Conservation (phyloP, 2,888 invertebrate genomes). For the Laothoe populi region DNA sequence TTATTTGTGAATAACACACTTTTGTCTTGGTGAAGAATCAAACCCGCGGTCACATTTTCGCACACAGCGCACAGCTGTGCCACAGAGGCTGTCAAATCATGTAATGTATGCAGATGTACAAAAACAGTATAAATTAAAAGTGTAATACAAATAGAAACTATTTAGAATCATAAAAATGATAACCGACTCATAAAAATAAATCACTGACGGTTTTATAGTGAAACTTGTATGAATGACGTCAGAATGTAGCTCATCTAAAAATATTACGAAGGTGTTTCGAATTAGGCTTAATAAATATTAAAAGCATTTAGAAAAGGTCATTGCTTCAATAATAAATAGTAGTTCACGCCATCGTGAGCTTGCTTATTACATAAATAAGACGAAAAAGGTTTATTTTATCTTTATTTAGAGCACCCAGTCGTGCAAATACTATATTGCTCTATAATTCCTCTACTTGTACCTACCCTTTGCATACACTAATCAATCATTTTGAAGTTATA, state of each 20-base stretch:
- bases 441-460: too few species aligned
- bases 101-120: not conserved
- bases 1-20: too few species aligned
- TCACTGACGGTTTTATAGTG: not conserved
- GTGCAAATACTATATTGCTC: too few species aligned
- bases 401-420: too few species aligned
- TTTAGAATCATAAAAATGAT: not conserved
- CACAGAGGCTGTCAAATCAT: too few species aligned
- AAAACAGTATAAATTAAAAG: not conserved
- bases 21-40: too few species aligned
- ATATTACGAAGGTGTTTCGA: not conserved
- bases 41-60: too few species aligned
- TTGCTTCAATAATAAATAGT: constrained; percentile 11
- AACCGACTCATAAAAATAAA: not conserved
- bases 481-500: too few species aligned
- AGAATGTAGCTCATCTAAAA: not conserved
- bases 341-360: not conserved
- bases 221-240: constrained; percentile 12
- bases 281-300: not conserved
- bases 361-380: not conserved
- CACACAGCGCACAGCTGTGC: too few species aligned
- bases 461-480: too few species aligned
- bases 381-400: too few species aligned
- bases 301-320: not conserved
- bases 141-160: not conserved